Evolutionary conservation across 2,888 invertebrate genomes (phyloP).

Genomic region (Sminthurides aquaticus): DNA sequence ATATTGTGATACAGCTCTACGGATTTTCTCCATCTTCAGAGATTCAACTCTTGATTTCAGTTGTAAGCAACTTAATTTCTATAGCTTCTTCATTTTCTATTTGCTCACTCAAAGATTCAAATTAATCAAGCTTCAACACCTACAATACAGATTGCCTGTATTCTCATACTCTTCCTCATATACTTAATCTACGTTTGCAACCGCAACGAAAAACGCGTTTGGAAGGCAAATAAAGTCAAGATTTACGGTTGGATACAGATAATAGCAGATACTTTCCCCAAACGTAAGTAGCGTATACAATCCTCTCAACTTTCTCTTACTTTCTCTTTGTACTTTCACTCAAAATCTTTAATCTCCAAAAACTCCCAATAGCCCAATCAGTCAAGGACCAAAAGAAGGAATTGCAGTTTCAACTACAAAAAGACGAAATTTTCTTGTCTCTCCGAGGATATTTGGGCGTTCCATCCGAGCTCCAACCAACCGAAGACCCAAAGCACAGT

Average conservation of each 20-base stretch:
- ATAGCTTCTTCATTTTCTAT: not conserved
- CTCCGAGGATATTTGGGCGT: conserved; percentile 22
- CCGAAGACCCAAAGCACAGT: not conserved
- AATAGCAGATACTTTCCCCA: conserved; percentile 32
- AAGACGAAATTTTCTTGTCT: conserved; percentile 22
- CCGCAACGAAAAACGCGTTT: conserved; percentile 24
- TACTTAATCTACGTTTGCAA: conserved; percentile 28
- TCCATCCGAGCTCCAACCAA: not conserved
- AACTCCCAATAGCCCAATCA: no score
- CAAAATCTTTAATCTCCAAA: not conserved
- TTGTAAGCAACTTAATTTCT: conserved; percentile 13
- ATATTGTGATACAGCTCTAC: conserved; percentile 35
- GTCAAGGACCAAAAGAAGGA: not conserved
- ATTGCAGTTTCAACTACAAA: conserved; percentile 9
- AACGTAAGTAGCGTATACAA: conserved; percentile 25
- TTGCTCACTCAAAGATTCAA: no score
- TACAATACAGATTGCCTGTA: conserved; percentile 24
- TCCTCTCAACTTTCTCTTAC: no score
- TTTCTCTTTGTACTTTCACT: no score
- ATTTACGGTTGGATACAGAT: conserved; percentile 31
- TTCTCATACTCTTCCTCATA: conserved; percentile 23
- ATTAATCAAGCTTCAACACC: no score
- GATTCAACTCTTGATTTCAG: conserved; percentile 28
- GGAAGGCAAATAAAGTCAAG: conserved; percentile 31
- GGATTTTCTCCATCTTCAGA: conserved; percentile 36